Evolutionary conservation across 2,113 vertebrate genomes (phyloP), one percentile per base, ranked within the genome.

Genomic region (Grammomys dolichurus): DNA sequence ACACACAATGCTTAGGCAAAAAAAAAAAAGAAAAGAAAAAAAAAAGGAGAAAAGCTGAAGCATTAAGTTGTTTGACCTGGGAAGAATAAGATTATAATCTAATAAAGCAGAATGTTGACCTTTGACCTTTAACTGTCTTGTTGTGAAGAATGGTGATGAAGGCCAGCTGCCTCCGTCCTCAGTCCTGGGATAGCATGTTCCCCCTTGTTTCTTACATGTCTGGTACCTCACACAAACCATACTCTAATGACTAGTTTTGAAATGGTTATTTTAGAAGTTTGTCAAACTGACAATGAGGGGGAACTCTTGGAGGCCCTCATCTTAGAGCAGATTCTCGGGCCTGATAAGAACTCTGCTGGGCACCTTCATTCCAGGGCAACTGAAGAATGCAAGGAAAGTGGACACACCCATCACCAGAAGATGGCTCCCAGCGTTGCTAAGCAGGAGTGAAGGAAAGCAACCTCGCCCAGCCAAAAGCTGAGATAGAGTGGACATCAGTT

Each of bases 21-120:
- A 89, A 90, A 40, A 60, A 51, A 43, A 78, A 13, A 13, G 9
- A 73, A 5, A 92, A 58, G 14, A 58, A 58, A 17, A 91, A 70
- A 70, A 93, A 90, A 96, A 87, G 46, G 84, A 80, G 5, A 67
- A 14, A 92, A 91, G 94, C 75, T 91, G n/a, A 96, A 97, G 95
- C 24, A 26, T 26, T 48, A 78, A 75, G 76, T 96, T 94, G 81
- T 93, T 96, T 90, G 89, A 60, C 78, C 63, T 75, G 67, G 70
- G 58, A 96, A 95, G 65, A n/a, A 67, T 80, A 87, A 67, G 70
- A 96, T 46, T 56, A 60, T 94, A 88, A 94, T 54, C 80, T 70
- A 56, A 78, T 24, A 86, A 48, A 26, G 92, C 73, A 78, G 60
- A 95, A 14, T 20, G 0, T 0, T 95, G 85, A 97, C 96, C 92